Evolutionary conservation across 2,113 vertebrate species (phyloP).

Genomic region (Chauna torquata): DNA sequence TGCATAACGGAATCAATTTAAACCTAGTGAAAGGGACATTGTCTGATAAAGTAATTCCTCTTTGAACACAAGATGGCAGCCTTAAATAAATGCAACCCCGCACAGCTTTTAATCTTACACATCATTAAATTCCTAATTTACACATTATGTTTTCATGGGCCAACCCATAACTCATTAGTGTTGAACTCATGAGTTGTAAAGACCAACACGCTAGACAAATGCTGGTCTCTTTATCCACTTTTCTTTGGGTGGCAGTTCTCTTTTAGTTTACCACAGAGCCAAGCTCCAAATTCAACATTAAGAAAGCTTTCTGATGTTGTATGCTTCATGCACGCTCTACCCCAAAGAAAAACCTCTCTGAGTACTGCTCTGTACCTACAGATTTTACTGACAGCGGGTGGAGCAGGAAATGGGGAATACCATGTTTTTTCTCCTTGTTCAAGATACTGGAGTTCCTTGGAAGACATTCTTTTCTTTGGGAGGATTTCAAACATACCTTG

Average conservation of each 20-base stretch:
- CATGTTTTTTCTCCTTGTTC: background rate
- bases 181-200: constrained; percentile 84
- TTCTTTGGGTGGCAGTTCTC: constrained; percentile 32
- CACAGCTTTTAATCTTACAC: constrained; percentile 85
- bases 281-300: constrained; percentile 37
- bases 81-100: constrained; percentile 83
- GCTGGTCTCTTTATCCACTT: constrained; percentile 60
- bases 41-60: constrained; percentile 80
- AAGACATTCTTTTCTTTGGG: constrained; percentile 41
- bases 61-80: constrained; percentile 87
- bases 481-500: constrained; percentile 70
- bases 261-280: constrained; percentile 28
- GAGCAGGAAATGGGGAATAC: background rate
- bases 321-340: background rate
- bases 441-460: constrained; percentile 23
- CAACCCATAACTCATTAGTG: constrained; percentile 87
- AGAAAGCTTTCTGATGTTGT: constrained; percentile 15
- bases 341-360: constrained; percentile 1
- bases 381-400: background rate
- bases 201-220: constrained; percentile 73
- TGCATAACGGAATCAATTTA: constrained; percentile 66
- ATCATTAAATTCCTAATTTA: constrained; percentile 90
- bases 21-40: constrained; percentile 70
- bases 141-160: constrained; percentile 86
- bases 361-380: background rate